Base-by-base conservation (phyloP, 2,113 vertebrate species). In the Dicentrarchus labrax region DNA sequence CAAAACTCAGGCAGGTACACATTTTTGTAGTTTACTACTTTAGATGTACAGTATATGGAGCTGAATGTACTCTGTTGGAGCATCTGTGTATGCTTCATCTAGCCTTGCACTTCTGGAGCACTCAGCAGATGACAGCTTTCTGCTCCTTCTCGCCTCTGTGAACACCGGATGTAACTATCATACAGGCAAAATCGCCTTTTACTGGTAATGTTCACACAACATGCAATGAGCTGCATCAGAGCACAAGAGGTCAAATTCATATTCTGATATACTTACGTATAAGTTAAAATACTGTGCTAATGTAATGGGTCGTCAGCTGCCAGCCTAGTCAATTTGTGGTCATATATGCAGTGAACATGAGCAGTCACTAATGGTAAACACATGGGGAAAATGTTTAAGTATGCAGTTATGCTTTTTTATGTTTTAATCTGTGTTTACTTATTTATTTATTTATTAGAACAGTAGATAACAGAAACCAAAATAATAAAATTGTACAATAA, bases 21-120 rank as follows among this genome's bases (percentile, higher is more conserved):
- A 78, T 68, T 15, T 69, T 66, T 66, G 30, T 76, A 67, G 30
- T 72, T 43, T 70, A 61, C 12, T 47, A 8, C 50, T 59, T 59
- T 41, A 5, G 10, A 66, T 56, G 73, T 43, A 78, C 21, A 68
- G 10, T 21, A 16, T 43, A 53, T 53, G 53, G 17, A 45, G 10
- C 62, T 75, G 74, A 89, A 86, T 78, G 65, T 54, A 80, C 50
- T 78, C 51, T 72, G 47, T 50, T 43, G 19, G 47, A 48, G 57
- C 61, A 24, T 78, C 61, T 86, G 61, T 76, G 50, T 67, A 78
- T 82, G 70, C 70, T 67, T 76, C 61, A 80, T 76, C 7, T 48
- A 39, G 48, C 22, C 76, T 68, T 10, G 73, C 57, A 57, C 22
- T 30, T 39, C 21, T 16, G 11, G 53, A 88, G 72, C 61, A 50